phyloP scores from a whole-genome alignment of 2,113 vertebrate species.

The Progne subis region DNA sequence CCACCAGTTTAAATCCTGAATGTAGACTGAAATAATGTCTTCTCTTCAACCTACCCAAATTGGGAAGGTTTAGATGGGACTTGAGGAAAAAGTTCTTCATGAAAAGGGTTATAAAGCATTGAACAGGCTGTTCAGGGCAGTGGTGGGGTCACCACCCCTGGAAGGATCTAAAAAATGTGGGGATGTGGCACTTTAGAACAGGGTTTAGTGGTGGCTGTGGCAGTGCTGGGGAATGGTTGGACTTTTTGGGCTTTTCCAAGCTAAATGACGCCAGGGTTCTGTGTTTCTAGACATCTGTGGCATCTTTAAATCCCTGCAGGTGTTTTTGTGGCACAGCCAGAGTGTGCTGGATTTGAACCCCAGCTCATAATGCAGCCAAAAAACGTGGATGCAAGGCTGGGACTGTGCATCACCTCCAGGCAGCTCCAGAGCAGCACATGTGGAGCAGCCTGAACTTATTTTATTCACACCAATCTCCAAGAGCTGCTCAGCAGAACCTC shows the following conservation, averaged over 20 bases:
- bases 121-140: not conserved
- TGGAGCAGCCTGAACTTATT: not conserved
- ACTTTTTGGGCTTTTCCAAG: not conserved
- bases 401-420: not conserved
- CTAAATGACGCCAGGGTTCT: not conserved
- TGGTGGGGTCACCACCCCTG: not conserved
- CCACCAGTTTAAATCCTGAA: not conserved
- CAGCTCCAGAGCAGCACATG: not conserved
- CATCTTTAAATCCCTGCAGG: not conserved
- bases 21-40: fast-evolving
- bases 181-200: not conserved
- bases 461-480: not conserved
- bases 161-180: not conserved
- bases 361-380: not conserved
- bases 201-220: not conserved
- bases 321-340: not conserved
- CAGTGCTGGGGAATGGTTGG: not conserved
- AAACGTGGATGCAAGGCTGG: fast-evolving
- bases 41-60: not conserved
- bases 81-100: not conserved
- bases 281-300: not conserved
- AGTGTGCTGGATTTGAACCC: not conserved
- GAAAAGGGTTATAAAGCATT: not conserved
- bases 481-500: conserved; percentile 30
- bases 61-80: not conserved